phyloP scores from a whole-genome alignment of 2,888 invertebrate species.

The Rugalucina vietnamica region DNA sequence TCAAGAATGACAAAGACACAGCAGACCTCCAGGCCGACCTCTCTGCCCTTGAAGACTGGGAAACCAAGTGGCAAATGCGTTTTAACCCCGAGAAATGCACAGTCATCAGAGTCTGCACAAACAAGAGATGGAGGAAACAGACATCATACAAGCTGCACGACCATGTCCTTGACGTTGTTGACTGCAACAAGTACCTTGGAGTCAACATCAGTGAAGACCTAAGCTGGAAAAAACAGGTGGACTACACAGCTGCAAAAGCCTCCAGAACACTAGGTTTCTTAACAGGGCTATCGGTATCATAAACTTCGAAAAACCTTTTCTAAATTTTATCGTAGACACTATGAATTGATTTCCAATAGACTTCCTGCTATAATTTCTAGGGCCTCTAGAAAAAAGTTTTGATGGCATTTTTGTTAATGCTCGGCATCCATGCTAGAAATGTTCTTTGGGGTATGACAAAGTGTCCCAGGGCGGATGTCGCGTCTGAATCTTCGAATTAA shows the following conservation, averaged over 20 bases:
- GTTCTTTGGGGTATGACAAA: too few relatives aligned
- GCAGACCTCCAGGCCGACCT: not conserved
- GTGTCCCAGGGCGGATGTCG: too few relatives aligned
- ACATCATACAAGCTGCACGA: not conserved
- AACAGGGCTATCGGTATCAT: too few relatives aligned
- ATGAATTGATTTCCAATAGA: too few relatives aligned
- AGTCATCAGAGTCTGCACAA: conserved; percentile 24
- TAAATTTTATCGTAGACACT: too few relatives aligned
- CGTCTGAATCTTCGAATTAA: too few relatives aligned
- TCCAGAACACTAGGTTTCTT: too few relatives aligned
- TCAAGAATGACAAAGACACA: not conserved
- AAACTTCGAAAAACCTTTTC: too few relatives aligned
- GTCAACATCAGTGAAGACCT: not conserved
- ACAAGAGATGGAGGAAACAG: not conserved
- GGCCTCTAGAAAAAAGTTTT: too few relatives aligned
- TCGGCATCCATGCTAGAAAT: too few relatives aligned
- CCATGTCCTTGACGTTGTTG: not conserved
- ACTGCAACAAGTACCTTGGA: not conserved
- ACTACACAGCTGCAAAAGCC: not conserved
- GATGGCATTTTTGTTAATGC: too few relatives aligned
- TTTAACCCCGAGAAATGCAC: not conserved
- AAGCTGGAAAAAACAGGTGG: not conserved
- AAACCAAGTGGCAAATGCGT: not conserved
- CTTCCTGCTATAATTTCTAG: too few relatives aligned
- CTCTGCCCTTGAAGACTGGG: not conserved